phyloP scores from a whole-genome alignment of 1,140 invertebrate genomes.

The Halictus rubicundus region DNA sequence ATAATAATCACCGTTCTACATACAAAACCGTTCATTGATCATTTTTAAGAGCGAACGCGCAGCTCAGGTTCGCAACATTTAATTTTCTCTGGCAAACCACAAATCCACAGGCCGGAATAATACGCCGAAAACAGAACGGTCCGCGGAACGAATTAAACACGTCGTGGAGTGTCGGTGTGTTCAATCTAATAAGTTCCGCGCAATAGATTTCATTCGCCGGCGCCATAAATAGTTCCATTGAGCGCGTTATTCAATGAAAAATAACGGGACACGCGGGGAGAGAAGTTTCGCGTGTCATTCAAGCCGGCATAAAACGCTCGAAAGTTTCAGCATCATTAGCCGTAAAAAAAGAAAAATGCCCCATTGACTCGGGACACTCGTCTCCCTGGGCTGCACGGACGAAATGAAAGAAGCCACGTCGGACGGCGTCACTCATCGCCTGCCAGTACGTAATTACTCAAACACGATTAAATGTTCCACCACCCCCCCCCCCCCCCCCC shows the following conservation, averaged over 20 bases:
- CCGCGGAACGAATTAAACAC: no score
- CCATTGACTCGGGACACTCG: not conserved
- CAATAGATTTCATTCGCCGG: not conserved
- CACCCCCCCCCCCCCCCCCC: not conserved
- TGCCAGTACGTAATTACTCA: constrained; percentile 59
- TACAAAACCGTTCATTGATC: no score
- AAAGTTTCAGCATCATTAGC: constrained; percentile 36
- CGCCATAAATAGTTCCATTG: not conserved
- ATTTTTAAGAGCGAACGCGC: no score
- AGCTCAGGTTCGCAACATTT: no score
- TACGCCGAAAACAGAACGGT: no score
- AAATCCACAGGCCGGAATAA: no score
- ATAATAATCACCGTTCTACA: no score
- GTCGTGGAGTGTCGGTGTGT: not conserved
- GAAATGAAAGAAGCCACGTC: constrained; percentile 32
- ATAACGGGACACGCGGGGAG: constrained; percentile 3
- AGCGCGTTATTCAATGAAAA: not conserved
- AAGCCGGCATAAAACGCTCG: constrained; percentile 18
- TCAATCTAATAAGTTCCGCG: not conserved
- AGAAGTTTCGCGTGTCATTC: constrained; percentile 12
- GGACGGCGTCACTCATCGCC: constrained; percentile 55
- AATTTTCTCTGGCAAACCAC: no score
- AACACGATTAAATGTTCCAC: constrained; percentile 54
- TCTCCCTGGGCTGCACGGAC: not conserved
- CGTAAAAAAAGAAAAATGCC: constrained; percentile 24